phyloP scores from a whole-genome alignment of 2,113 vertebrate genomes.

The Anolis sagrei region DNA sequence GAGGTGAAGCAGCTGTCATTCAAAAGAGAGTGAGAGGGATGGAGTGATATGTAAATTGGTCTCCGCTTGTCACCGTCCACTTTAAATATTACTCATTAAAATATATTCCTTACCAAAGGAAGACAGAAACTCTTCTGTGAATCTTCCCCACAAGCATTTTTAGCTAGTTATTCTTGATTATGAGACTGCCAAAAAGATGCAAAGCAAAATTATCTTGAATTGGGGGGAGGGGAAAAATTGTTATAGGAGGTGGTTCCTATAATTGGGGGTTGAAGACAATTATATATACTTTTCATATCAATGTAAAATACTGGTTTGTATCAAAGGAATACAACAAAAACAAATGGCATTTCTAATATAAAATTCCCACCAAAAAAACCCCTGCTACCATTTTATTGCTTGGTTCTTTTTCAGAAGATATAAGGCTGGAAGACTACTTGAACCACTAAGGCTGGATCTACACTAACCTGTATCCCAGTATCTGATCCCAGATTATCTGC shows the following conservation, averaged over 20 bases:
- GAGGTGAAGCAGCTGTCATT: neutral
- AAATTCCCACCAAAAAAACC: neutral
- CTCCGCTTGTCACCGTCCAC: neutral
- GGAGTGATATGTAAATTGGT: neutral
- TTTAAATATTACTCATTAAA: neutral
- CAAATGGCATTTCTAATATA: neutral
- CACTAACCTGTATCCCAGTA: no score
- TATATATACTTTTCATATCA: constrained; percentile 6
- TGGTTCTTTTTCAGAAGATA: neutral
- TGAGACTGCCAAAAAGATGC: neutral
- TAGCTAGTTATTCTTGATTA: constrained; percentile 27
- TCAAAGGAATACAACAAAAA: neutral
- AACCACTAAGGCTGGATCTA: no score
- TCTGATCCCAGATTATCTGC: no score
- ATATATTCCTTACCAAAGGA: neutral
- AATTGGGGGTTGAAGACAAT: neutral
- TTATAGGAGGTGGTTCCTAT: neutral
- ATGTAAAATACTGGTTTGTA: neutral
- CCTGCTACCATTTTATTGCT: neutral
- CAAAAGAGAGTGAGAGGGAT: constrained; percentile 19
- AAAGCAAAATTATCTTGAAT: constrained; percentile 9
- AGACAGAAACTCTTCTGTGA: neutral
- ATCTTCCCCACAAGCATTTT: neutral
- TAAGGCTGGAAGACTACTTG: neutral
- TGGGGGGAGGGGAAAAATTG: constrained; percentile 10